Percentiles rank a stretch among this genome's conserved stretches.
Evolutionary conservation across 2,797 vertebrate species (phyloP).

Genomic region (Telmatherina bonti): DNA sequence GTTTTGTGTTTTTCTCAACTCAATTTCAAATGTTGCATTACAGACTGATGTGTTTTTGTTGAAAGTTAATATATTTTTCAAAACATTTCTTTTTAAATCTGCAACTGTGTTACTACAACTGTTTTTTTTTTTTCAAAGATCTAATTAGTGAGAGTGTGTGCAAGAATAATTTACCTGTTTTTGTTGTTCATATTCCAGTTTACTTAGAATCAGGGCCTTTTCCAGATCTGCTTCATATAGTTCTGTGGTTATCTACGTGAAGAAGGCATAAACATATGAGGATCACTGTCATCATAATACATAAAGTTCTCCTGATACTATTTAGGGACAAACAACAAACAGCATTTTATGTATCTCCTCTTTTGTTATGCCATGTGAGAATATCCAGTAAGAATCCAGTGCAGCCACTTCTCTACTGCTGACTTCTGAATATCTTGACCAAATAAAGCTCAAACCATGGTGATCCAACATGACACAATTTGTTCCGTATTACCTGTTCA

Average conservation of each 20-base stretch:
- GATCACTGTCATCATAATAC: background rate
- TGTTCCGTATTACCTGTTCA: conserved; percentile 85
- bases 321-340: background rate
- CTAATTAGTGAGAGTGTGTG: background rate
- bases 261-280: conserved; percentile 8
- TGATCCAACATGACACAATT: background rate
- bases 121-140: background rate
- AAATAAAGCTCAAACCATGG: background rate
- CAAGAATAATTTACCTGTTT: conserved; percentile 84
- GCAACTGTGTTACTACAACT: background rate
- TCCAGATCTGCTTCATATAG: conserved; percentile 96
- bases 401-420: no score
- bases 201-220: conserved; percentile 94
- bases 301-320: background rate
- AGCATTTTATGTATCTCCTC: background rate
- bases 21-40: background rate
- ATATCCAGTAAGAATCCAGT: background rate
- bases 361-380: background rate
- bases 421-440: no score
- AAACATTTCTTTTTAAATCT: no score
- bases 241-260: conserved; percentile 89
- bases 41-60: background rate
- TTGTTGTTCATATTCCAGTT: conserved; percentile 92
- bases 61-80: no score
- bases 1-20: background rate